These are phyloP conservation scores for Iguana delicatissima DNA, from an alignment of 2,797 vertebrate species.

Conservation along the genomic window DNA sequence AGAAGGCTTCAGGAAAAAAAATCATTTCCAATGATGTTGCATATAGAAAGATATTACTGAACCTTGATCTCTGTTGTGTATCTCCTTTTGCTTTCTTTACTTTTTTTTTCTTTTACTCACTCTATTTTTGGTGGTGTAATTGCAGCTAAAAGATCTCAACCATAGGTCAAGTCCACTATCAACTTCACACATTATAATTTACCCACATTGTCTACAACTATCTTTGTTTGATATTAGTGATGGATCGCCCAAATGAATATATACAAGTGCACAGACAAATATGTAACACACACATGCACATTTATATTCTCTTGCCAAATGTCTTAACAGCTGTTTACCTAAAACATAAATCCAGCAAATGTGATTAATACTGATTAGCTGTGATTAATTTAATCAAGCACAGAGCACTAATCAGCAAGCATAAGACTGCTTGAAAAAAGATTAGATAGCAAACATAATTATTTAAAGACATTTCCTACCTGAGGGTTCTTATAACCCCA, in stretches of 20 bases:
- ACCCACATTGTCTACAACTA: not conserved
- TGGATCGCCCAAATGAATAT: not conserved
- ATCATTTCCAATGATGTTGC: too few species aligned
- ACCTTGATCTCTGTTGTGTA: not conserved
- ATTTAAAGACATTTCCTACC: not conserved
- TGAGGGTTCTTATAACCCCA: not conserved
- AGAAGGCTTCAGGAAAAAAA: too few species aligned
- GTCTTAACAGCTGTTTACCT: constrained; percentile 31
- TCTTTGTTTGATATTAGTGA: not conserved
- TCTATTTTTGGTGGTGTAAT: not conserved
- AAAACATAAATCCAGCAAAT: constrained; percentile 9
- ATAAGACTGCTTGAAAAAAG: not conserved
- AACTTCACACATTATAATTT: not conserved
- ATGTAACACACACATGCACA: not conserved
- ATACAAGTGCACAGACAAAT: not conserved
- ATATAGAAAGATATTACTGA: too few species aligned
- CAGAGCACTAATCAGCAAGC: not conserved
- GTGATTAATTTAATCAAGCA: constrained; percentile 32
- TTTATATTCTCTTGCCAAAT: not conserved
- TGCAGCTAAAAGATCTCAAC: not conserved
- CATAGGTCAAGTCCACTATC: too few species aligned
- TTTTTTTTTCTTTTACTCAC: too few species aligned
- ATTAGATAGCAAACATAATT: not conserved
- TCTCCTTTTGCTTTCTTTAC: too few species aligned
- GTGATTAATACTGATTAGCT: constrained; percentile 40